Base-by-base conservation (phyloP, 2,797 vertebrate genomes). In the Spatula clypeata region DNA sequence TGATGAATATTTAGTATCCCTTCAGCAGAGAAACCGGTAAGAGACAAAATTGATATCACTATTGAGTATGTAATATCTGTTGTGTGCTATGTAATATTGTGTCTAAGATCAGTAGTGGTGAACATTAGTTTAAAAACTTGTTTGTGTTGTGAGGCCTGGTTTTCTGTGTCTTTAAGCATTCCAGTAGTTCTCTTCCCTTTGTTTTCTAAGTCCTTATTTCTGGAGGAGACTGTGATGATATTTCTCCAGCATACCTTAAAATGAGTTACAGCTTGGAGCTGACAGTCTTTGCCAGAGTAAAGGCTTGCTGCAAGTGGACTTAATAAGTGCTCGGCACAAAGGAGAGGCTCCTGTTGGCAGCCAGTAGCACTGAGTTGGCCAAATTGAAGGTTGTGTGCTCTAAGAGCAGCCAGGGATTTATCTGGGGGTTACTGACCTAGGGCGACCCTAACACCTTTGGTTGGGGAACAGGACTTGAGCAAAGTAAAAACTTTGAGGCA, bases 1-100 rank as follows among this genome's bases (percentile, higher is more conserved):
- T 90, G 99, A 99, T 88, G 99, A 99, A 98, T 99, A 99, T 98
- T 98, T 99, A 98, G 99, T 99, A 96, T 95, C 95, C 75, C 98
- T 99, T 92, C 99, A 99, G 98, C 99, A 99, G 94, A 99, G 98
- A 97, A 99, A 99, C 99, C 98, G 99, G 99, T 99, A 98, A 98
- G 97, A 94, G 92, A 97, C 12, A 8, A 61, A 31, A 31, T 57
- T 70, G 18, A 64, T 47, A 19, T 47, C 60, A 13, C 16, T 14
- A 9, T 5, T 40, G n/a, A 42, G 23, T 34, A 29, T 49, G 38
- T 57, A 54, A 29, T 84, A 31, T 15, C 23, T 72, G 12, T 32
- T 58, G 14, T 53, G n/a, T 53, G 4, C 34, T 44, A 11, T 8
- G 23, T 54, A 11, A 20, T 32, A 1, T 2, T 36, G 7, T 29